Evolutionary conservation across 2,888 invertebrate species (phyloP), one percentile per base, ranked within the genome.

Genomic region (Disparrhopalites patrizii): DNA sequence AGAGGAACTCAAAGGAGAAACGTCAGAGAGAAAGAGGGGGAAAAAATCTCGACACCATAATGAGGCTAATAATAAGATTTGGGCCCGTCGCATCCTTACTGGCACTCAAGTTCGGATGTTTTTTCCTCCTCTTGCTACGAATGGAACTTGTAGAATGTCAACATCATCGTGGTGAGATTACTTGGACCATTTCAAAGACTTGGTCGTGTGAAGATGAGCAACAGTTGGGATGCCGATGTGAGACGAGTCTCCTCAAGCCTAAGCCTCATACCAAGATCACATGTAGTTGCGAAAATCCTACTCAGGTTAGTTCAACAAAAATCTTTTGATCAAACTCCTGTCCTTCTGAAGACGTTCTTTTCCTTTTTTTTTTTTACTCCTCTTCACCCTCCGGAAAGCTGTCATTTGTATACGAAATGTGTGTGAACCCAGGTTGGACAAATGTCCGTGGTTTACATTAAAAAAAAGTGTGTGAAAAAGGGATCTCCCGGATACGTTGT

Each of bases 161-260:
- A 51, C 50, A 61, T n/a, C 38, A 51, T 8, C 36, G 36, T 38
- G 23, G 47, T 7, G 57, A 57, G 51, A 56, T 64, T 50, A 55
- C 31, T 18, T 64, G 64, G 64, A 64, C 56, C 33, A 64, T 64
- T 33, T 64, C 64, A 18, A 64, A 56, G 50, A 64, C 64, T 3
- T 31, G 13, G 27, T 55, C 64, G 23, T 64, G 64, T 47, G 55
- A 64, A 33, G 64, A 64, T 56, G 50, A 55, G 64, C 64, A 64
- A 64, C 64, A 64, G 50, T 47, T 64, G 47, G 64, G 64, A 23
- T 64, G 64, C 50, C 56, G 56, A 18, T 64, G 56, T 65, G 65
- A 65, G 28, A 65, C 65, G 20, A 65, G 51, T 36, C 40, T 58
- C 8, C 58, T 56, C 25, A 47, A 65, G 38, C 58, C 58, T 28